Evolutionary conservation across 2,797 vertebrate species (phyloP).

Genomic region (Centropyge bicolor): DNA sequence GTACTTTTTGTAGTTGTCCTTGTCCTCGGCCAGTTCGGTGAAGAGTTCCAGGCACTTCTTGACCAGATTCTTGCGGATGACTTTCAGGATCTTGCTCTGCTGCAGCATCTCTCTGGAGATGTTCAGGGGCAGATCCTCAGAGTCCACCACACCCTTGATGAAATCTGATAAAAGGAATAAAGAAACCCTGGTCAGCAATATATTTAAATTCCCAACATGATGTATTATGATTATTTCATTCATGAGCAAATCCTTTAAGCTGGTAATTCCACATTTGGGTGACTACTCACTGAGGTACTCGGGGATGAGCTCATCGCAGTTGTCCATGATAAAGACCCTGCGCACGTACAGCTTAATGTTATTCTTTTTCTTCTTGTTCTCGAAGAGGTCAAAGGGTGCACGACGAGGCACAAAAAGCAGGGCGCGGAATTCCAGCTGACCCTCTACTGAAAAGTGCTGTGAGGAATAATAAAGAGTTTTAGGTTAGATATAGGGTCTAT

Average conservation of each 20-base stretch:
- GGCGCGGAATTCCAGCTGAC: constrained; percentile 93
- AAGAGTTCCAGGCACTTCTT: constrained; percentile 98
- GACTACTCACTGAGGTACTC: constrained; percentile 92
- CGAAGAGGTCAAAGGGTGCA: constrained; percentile 94
- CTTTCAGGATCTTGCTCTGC: constrained; percentile 95
- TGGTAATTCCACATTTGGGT: neutral
- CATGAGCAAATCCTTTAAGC: neutral
- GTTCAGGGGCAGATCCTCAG: constrained; percentile 94
- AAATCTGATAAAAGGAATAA: constrained; percentile 84
- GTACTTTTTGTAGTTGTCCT: constrained; percentile 94
- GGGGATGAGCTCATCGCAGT: constrained; percentile 94
- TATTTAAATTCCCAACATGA: neutral
- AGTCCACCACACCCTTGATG: constrained; percentile 94
- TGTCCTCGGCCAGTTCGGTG: constrained; percentile 92
- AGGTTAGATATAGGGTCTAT: neutral
- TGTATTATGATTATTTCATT: neutral
- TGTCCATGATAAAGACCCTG: constrained; percentile 96
- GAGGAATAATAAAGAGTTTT: neutral
- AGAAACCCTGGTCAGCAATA: constrained; percentile 7
- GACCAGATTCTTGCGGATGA: constrained; percentile 97
- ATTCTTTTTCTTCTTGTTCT: constrained; percentile 96
- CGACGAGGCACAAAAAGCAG: constrained; percentile 93
- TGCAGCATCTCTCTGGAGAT: constrained; percentile 99
- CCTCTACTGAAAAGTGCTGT: constrained; percentile 92
- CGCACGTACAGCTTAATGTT: constrained; percentile 95